phyloP scores from a whole-genome alignment of 2,113 vertebrate species.

The Setophaga kirtlandii region DNA sequence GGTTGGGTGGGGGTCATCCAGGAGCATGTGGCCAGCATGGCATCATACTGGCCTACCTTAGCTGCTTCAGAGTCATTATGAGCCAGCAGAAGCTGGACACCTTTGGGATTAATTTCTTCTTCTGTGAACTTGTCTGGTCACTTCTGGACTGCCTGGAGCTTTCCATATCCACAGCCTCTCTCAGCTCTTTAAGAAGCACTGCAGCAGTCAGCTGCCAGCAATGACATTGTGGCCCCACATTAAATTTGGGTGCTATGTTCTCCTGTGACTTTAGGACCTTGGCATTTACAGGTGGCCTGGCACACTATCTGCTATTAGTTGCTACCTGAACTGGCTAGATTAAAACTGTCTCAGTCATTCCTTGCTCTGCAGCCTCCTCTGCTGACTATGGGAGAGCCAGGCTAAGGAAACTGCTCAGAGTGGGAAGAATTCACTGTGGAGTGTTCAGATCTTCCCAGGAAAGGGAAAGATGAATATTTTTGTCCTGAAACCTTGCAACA shows the following conservation, averaged over 20 bases:
- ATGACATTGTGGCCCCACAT: not conserved
- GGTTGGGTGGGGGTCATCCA: too few relatives aligned
- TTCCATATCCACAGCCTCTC: not conserved
- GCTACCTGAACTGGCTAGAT: not conserved
- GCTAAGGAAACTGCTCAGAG: not conserved
- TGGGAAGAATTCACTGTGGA: not conserved
- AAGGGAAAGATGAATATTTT: not conserved
- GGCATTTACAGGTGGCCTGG: not conserved
- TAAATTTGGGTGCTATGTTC: not conserved
- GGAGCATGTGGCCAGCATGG: not conserved
- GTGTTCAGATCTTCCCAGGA: not conserved
- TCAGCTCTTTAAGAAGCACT: not conserved
- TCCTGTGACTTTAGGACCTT: not conserved
- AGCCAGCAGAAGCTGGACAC: not conserved
- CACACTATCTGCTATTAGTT: rapidly evolving
- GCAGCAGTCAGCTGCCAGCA: not conserved
- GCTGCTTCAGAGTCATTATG: not conserved
- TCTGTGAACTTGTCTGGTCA: not conserved
- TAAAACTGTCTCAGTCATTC: not conserved
- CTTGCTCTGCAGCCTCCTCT: not conserved
- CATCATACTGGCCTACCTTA: not conserved
- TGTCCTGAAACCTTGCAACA: not conserved
- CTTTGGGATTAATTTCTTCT: not conserved
- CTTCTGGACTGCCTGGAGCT: not conserved
- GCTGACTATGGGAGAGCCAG: not conserved